phyloP scores from a whole-genome alignment of 2,888 invertebrate genomes.

The Heteromyza rotundicornis region DNA sequence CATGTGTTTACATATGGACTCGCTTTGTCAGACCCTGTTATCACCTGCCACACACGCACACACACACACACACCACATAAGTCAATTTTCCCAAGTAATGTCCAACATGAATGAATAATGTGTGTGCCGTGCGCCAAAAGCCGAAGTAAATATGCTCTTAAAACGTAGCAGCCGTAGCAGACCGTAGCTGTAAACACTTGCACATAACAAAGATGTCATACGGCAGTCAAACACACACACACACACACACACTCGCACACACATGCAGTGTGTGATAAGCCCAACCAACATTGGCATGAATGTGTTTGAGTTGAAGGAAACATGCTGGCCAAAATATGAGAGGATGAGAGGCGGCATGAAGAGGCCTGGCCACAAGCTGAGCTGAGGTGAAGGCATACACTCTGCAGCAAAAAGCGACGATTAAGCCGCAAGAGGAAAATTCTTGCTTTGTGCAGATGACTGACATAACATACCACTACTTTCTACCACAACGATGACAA shows the following conservation, averaged over 20 bases:
- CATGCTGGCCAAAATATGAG: too few relatives aligned
- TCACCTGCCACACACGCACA: not conserved
- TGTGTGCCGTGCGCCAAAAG: constrained; percentile 16
- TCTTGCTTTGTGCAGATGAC: constrained; percentile 7
- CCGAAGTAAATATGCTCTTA: constrained; percentile 34
- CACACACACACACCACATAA: constrained; percentile 41
- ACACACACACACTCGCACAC: constrained; percentile 11
- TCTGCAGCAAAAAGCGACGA: constrained; percentile 7
- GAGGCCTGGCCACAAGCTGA: too few relatives aligned
- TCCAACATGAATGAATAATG: constrained; percentile 50
- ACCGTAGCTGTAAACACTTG: not conserved
- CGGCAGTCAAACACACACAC: not conserved
- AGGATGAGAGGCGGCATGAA: too few relatives aligned
- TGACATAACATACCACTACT: too few relatives aligned
- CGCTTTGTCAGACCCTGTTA: constrained; percentile 1
- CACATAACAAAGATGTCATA: constrained; percentile 4
- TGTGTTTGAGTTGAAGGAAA: too few relatives aligned
- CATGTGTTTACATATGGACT: not conserved
- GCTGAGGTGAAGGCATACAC: constrained; percentile 25
- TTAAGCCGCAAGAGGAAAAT: constrained; percentile 20
- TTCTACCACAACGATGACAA: too few relatives aligned
- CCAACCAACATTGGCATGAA: too few relatives aligned
- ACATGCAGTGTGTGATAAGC: constrained; percentile 21
- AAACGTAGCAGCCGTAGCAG: constrained; percentile 25
- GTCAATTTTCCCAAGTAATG: constrained; percentile 46